Base-by-base conservation (phyloP, 2,797 vertebrate species). In the Oceanodroma leucorhoa region DNA sequence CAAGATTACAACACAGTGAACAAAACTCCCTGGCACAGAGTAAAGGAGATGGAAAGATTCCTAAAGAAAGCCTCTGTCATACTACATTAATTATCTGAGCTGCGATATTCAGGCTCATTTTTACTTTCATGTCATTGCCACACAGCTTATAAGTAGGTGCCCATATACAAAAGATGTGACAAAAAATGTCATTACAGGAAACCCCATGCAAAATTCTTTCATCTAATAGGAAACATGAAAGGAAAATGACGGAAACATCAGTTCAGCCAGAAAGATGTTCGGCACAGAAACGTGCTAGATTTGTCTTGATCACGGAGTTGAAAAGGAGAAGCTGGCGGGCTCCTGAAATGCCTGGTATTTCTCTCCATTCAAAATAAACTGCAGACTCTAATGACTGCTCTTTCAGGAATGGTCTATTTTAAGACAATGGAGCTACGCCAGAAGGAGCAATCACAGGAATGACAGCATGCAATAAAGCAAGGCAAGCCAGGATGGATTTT, bases 401-500 rank as follows among this genome's bases (percentile, higher is more conserved):
- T 72, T 91, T 89, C 94, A 93, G 89, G 86, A 30, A 24, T 12
- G 10, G 32, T 57, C 67, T 96, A 48, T 94, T 96, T 94, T 91
- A 77, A 85, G 82, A 43, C 61, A 80, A 36, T 17, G 66, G 46
- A 81, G 58, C 82, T 83, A 40, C 0, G 12, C 38, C 84, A 86
- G 84, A 50, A 82, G 78, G 71, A 89, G 57, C 12, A 43, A 91
- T 89, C 90, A 48, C 30, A 41, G 69, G 51, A 71, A 61, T 58
- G 62, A 84, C 79, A 79, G 61, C 9, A 3, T 13, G 30, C 38
- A 64, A 21, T 23, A 73, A 67, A 91, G 38, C 41, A 57, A 71
- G 72, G 45, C 36, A 53, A 75, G 16, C 8, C 34, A 58, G 75
- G 26, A 40, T 32, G 22, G 38, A 23, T 41, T 81, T 53, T 36